Evolutionary conservation across 2,797 vertebrate genomes (phyloP), one percentile per base, ranked within the genome.

Genomic region (Pteronotus mesoamericanus): DNA sequence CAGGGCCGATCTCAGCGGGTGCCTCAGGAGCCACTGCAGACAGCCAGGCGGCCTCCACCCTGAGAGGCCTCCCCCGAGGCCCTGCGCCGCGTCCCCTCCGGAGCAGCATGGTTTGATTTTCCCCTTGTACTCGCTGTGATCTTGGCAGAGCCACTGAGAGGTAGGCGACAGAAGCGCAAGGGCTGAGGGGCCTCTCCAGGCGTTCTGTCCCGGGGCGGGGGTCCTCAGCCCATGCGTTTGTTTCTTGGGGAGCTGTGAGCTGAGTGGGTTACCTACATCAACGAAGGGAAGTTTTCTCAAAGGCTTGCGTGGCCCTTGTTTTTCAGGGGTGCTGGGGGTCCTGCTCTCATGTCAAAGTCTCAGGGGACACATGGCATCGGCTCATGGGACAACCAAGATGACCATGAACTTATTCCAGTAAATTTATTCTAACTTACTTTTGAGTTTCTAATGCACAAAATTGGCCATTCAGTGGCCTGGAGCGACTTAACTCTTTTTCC

Each of bases 401-500:
- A 8, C 16, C 46, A 24, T 39, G 46, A 91, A 69, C 22, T 1
- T 86, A 77, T 80, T 79, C 57, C 66, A 86, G 66, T 19, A 42
- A 85, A n/a, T 86, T 88, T 83, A 51, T 51, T 64, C 75, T 61
- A 87, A 92, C 18, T 29, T 55, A 59, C 5, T 46, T 93, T 68
- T 24, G 46, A 89, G 68, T 87, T 94, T 88, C 51, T 64, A 72
- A 94, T 24, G 69, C 42, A 95, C 37, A 66, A 66, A 75, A 89
- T 4, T 24, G 22, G 83, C 51, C 57, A 9, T 4, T 37, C 1
- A 1, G 61, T 44, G 2, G 15, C 44, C 78, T 71, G 9, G 21
- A 39, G 5, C 29, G 64, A 68, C 26, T 57, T 77, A 46, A 46
- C 5, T 34, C 26, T 46, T 48, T 79, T 53, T 51, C 18, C 77